Evolutionary conservation across 1,140 invertebrate genomes (phyloP).

Genomic region (Hyposmocoma kahamanoa): DNA sequence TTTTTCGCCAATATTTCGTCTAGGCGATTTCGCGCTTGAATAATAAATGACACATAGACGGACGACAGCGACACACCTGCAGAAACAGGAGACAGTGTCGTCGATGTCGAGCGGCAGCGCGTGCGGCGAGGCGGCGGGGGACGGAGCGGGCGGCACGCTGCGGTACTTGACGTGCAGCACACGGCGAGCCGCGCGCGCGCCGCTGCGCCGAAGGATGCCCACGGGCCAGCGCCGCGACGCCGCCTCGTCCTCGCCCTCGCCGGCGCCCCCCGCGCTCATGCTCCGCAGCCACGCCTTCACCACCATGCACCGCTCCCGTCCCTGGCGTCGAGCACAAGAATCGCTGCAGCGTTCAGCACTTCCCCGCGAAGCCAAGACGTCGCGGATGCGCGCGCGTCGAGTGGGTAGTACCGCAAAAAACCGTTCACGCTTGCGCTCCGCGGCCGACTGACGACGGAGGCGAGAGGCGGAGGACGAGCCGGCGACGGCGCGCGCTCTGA

Average conservation of each 20-base stretch:
- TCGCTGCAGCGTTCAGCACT: no score
- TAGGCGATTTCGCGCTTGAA: no score
- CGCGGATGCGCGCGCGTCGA: background rate
- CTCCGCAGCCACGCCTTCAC: constrained; percentile 17
- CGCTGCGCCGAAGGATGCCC: constrained; percentile 56
- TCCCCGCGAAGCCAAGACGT: no score
- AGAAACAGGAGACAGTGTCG: constrained; percentile 84
- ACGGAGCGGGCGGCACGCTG: constrained; percentile 36
- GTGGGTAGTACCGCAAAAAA: background rate
- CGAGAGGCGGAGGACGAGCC: constrained; percentile 15
- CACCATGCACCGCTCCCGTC: constrained; percentile 19
- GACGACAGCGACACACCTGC: constrained; percentile 77
- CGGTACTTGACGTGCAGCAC: constrained; percentile 69
- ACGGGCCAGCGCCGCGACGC: constrained; percentile 43
- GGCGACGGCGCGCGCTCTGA: constrained; percentile 20
- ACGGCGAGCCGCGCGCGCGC: constrained; percentile 48
- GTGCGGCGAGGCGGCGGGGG: constrained; percentile 35
- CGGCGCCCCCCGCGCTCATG: constrained; percentile 36
- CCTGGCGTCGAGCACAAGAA: background rate
- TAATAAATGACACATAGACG: no score
- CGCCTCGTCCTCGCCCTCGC: constrained; percentile 13
- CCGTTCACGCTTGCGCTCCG: constrained; percentile 23
- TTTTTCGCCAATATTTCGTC: no score
- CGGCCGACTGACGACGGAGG: constrained; percentile 32
- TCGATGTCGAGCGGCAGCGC: constrained; percentile 78